phyloP scores from a whole-genome alignment of 2,797 vertebrate genomes.

The Parotocinclus haroldoi region DNA sequence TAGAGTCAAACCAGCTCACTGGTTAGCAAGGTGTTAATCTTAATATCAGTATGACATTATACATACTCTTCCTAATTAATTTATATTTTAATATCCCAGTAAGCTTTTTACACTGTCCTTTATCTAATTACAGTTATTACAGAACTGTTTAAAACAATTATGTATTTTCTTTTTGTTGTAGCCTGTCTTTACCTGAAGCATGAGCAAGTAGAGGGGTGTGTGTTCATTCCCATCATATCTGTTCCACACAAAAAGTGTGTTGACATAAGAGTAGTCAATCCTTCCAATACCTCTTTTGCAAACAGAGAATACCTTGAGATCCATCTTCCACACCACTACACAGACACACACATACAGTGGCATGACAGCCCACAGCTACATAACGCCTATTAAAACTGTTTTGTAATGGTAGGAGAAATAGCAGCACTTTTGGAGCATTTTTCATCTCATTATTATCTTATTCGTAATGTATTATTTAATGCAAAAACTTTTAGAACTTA shows the following conservation, averaged over 20 bases:
- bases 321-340: conserved; percentile 51
- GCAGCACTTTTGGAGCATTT: too few species aligned
- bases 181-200: too few species aligned
- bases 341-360: conserved; percentile 6
- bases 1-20: conserved; percentile 4
- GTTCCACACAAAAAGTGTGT: conserved; percentile 28
- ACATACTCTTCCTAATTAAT: too few species aligned
- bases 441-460: too few species aligned
- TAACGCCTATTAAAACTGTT: too few species aligned
- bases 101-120: background rate
- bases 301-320: conserved; percentile 51
- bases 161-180: too few species aligned
- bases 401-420: too few species aligned
- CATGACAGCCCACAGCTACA: too few species aligned
- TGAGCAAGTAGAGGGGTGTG: background rate
- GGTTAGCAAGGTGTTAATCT: conserved; percentile 15
- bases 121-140: too few species aligned
- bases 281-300: conserved; percentile 37
- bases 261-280: conserved; percentile 27
- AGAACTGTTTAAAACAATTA: too few species aligned
- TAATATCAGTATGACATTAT: background rate
- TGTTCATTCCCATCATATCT: conserved; percentile 25
- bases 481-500: too few species aligned
- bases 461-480: too few species aligned
- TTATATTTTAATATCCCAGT: background rate